Percentiles rank a stretch among this genome's conserved stretches.
Evolutionary conservation across 2,888 invertebrate species (phyloP).

Genomic region (Eilema depressum): DNA sequence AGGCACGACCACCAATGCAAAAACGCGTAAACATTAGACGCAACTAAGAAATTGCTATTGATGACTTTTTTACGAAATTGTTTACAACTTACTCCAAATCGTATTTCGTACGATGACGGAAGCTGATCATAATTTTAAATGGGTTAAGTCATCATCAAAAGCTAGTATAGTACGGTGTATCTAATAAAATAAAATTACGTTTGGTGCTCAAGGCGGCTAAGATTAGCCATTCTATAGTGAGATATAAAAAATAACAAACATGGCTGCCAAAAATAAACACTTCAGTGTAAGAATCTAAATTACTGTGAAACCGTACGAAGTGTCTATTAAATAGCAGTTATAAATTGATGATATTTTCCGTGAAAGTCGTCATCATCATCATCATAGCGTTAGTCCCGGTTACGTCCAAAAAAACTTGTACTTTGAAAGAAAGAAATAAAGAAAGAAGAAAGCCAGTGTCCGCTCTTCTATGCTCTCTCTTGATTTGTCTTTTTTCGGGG

Average conservation of each 20-base stretch:
- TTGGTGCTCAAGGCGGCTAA: neutral
- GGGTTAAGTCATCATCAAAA: neutral
- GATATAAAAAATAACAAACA: neutral
- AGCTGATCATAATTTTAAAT: neutral
- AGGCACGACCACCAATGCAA: too few relatives aligned
- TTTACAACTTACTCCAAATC: too few relatives aligned
- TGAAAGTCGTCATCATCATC: neutral
- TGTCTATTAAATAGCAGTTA: neutral
- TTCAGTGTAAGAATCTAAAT: neutral
- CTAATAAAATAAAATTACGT: neutral
- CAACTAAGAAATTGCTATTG: too few relatives aligned
- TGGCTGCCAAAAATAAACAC: neutral
- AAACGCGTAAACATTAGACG: too few relatives aligned
- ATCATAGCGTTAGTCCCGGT: neutral
- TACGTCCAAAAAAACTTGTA: neutral
- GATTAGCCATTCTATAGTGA: neutral
- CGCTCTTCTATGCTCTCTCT: too few relatives aligned
- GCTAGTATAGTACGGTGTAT: neutral
- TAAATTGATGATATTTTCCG: neutral
- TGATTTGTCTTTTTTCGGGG: too few relatives aligned
- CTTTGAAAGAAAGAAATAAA: too few relatives aligned
- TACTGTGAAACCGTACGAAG: neutral
- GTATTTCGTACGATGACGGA: neutral
- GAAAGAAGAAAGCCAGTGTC: too few relatives aligned
- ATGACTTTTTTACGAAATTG: too few relatives aligned